Conservation (phyloP, 1,140 invertebrate species). For the Aporrectodea caliginosa region DNA sequence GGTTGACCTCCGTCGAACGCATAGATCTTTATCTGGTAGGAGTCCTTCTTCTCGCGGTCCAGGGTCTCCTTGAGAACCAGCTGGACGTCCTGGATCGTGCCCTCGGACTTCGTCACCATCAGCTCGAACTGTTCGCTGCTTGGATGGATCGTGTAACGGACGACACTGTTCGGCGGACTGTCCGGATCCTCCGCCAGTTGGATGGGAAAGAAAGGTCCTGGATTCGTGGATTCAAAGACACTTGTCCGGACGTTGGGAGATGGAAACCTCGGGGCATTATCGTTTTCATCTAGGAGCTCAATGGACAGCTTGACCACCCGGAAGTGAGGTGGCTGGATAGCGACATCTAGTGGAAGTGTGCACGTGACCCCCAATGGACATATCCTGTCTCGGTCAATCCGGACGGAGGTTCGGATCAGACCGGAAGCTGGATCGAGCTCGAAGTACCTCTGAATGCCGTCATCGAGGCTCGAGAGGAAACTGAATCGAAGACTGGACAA, state of each 20-base stretch:
- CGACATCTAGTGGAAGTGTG: conserved; percentile 13
- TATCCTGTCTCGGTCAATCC: conserved; percentile 24
- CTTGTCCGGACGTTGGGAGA: conserved; percentile 71
- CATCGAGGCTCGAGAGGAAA: neutral
- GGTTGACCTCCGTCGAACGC: conserved; percentile 85
- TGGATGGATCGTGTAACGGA: conserved; percentile 84
- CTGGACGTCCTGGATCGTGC: conserved; percentile 17
- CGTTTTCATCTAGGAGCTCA: conserved; percentile 59
- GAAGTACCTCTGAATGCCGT: neutral
- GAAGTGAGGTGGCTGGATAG: conserved; percentile 20
- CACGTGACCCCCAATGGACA: conserved; percentile 22
- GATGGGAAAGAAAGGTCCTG: conserved; percentile 60
- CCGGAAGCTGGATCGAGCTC: neutral
- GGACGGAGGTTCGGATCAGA: conserved; percentile 20
- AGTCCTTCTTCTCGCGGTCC: conserved; percentile 73
- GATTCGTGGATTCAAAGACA: conserved; percentile 86
- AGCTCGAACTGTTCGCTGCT: conserved; percentile 64
- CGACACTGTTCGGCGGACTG: conserved; percentile 82
- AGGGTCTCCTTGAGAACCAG: conserved; percentile 61
- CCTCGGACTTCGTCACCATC: neutral
- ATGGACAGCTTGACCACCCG: conserved; percentile 34
- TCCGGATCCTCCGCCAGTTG: conserved; percentile 87
- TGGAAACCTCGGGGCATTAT: conserved; percentile 44
- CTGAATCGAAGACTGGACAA: neutral
- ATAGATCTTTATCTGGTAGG: conserved; percentile 76